These are phyloP conservation scores for Tenrec ecaudatus DNA, from an alignment of 2,113 vertebrate genomes.

Conservation along the genomic window DNA sequence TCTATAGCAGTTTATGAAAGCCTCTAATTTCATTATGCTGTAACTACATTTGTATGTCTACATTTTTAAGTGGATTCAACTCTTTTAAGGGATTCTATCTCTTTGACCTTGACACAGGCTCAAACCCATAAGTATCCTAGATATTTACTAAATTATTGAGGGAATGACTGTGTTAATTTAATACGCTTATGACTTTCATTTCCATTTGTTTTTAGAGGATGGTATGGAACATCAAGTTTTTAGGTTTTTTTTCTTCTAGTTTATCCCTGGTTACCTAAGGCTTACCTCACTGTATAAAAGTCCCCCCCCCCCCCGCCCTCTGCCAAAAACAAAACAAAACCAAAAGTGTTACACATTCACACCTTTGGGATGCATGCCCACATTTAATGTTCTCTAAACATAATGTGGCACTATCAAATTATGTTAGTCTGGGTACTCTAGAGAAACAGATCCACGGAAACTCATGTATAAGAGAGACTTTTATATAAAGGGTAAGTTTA, in stretches of 20 bases:
- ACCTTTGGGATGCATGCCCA: not conserved
- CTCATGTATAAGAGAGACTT: too few relatives aligned
- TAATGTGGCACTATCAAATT: too few relatives aligned
- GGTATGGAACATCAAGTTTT: too few relatives aligned
- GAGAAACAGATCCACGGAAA: too few relatives aligned
- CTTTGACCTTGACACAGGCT: not conserved
- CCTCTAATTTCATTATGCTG: not conserved
- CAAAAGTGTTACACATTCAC: not conserved
- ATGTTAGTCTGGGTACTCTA: too few relatives aligned
- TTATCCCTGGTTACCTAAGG: not conserved
- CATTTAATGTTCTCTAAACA: too few relatives aligned
- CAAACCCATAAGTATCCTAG: not conserved
- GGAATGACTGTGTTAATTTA: not conserved
- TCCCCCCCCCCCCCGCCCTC: too few relatives aligned
- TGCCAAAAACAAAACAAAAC: not conserved
- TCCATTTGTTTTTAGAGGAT: not conserved
- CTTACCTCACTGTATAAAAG: not conserved
- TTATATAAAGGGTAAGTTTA: too few relatives aligned
- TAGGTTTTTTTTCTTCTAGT: not conserved
- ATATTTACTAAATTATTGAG: constrained; percentile 32
- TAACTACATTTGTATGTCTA: not conserved
- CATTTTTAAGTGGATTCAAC: constrained; percentile 33
- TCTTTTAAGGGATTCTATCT: not conserved
- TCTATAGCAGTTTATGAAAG: not conserved
- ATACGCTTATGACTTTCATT: not conserved